A percentile compares a stretch with the other conserved stretches of the same genome.
Conservation (phyloP, 2,797 vertebrate species). For the Prunella strophiata region DNA sequence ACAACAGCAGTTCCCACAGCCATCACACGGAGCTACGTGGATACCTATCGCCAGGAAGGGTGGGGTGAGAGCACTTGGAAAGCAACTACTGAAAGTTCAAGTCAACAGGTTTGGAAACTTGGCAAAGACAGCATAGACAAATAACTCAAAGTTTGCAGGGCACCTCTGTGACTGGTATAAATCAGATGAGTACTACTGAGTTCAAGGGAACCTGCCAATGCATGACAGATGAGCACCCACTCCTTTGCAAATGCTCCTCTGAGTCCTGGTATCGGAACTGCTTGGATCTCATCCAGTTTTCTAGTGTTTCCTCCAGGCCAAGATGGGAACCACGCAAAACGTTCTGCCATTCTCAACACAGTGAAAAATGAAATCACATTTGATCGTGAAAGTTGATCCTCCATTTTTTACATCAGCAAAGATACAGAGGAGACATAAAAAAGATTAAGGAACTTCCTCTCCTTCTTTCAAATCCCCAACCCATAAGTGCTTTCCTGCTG, state of each 20-base stretch:
- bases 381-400: neutral
- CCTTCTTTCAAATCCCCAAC: neutral
- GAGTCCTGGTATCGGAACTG: neutral
- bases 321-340: neutral
- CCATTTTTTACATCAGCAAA: neutral
- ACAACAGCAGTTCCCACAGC: neutral
- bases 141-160: conserved; percentile 15
- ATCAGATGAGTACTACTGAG: neutral
- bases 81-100: conserved; percentile 37
- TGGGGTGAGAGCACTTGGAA: conserved; percentile 11
- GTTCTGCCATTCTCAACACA: neutral
- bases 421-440: neutral
- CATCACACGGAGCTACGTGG: neutral
- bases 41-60: conserved; percentile 40
- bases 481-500: neutral
- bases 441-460: neutral
- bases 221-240: neutral
- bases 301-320: neutral
- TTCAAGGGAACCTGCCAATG: conserved; percentile 10
- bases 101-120: conserved; percentile 47
- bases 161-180: conserved; percentile 2
- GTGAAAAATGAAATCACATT: conserved; percentile 3
- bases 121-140: neutral
- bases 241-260: neutral
- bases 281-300: conserved; percentile 2